Evolutionary conservation across 1,140 invertebrate species (phyloP), one percentile per base, ranked within the genome.

Genomic region (Ridgeia piscesae): DNA sequence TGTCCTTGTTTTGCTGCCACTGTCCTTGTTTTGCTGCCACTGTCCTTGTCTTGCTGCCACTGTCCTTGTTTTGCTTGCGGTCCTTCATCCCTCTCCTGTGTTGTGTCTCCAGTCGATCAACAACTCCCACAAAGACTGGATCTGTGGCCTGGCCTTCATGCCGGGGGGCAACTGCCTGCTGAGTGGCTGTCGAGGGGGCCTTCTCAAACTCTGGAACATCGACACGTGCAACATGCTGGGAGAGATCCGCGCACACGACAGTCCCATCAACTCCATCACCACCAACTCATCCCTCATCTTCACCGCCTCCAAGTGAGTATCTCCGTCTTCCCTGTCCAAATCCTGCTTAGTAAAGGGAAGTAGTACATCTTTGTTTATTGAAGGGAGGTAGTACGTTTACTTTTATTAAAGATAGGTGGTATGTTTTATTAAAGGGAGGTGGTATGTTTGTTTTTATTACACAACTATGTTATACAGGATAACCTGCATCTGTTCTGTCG

Each of bases 51-150:
- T 21, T 50, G 21, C 8, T 50, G 21, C 48, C 48, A 21, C 48
- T 50, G 34, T 90, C 89, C 2, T 90, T 21, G 4, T 31, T 90
- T 42, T 2, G 4, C n/a, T 21, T 90, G 1, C n/a, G 27, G 17
- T 14, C 4, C 17, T n/a, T 17, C n/a, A 35, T 35, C 89, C 2
- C n/a, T 35, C n/a, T 2, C 14, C 33, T 42, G 91, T 91, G 11
- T 17, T 91, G 6, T 50, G 89, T 93, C 94, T 97, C 35, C 96
- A 98, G 97, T 98, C 97, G 42, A 95, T 98, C 33, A 98, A 98
- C 95, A 97, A 98, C 95, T 98, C 98, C 58, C 98, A 99, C 95
- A 98, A 98, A 95, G 98, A 98, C 95, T 98, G 98, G 98, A 97
- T 99, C 91, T 97, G 97, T 94, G 98, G 98, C 35, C 95, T 98